Percentiles rank a stretch among this genome's conserved stretches.
These are phyloP conservation scores for Eulithis testata DNA, from an alignment of 2,888 invertebrate genomes.

Conservation along the genomic window DNA sequence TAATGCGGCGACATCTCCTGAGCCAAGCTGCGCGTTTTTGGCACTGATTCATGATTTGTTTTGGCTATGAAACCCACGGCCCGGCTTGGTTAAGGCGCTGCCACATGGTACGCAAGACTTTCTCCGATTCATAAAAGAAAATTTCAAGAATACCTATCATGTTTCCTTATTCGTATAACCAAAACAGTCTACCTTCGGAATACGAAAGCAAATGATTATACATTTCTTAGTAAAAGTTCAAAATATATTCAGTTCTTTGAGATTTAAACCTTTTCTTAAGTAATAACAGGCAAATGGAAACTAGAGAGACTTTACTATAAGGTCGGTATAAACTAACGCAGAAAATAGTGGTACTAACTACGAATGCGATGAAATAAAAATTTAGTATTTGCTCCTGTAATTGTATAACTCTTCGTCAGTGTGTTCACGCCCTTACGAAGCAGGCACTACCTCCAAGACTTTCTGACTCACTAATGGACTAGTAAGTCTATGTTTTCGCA, in stretches of 20 bases:
- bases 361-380: no score
- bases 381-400: no score
- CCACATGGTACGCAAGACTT: conserved; percentile 12
- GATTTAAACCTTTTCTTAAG: no score
- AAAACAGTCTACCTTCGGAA: no score
- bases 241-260: no score
- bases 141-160: background rate
- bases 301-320: no score
- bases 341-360: no score
- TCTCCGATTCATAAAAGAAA: background rate
- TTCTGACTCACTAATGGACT: conserved; percentile 71
- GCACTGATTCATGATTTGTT: conserved; percentile 83
- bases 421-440: conserved; percentile 30
- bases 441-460: conserved; percentile 50
- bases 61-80: conserved; percentile 72
- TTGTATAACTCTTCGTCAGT: background rate
- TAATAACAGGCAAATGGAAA: no score
- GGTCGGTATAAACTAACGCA: no score
- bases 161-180: no score
- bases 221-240: no score
- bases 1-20: conserved; percentile 47
- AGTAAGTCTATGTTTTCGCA: conserved; percentile 55
- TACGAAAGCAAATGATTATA: no score
- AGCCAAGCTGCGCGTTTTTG: conserved; percentile 62
- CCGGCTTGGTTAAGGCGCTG: conserved; percentile 42